Evolutionary conservation across 2,797 vertebrate genomes (phyloP), one percentile per base, ranked within the genome.

Genomic region (Sebastes nivosus): DNA sequence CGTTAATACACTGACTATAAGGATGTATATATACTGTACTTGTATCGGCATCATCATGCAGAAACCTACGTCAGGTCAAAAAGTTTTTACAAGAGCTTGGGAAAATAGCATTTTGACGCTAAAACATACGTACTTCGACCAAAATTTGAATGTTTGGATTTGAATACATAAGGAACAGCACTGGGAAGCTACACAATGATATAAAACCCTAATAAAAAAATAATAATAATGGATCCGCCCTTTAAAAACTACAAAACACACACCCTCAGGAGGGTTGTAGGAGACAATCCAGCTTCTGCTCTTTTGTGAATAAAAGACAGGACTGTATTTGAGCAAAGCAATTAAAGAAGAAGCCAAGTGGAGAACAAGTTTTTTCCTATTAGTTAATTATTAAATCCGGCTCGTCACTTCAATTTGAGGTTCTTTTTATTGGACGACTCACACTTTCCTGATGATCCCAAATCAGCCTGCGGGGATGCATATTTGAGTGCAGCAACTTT

Each of bases 401-500:
- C 77, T 74, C 54, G 24, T 81, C 32, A 74, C 46, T 50, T 81
- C 25, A 77, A n/a, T 76, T 79, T 90, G 69, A 38, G 65, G 67
- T 74, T 82, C 2, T 64, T 30, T 85, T 82, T 67, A 80, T n/a
- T 70, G 59, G 63, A 77, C 55, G 55, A 79, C 71, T 87, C 72
- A 80, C 77, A 38, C 67, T 84, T 87, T 79, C 80, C 84, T 72
- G 75, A 85, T 81, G 67, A 36, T 22, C 9, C 22, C 42, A 13
- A 54, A 55, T 16, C 32, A 59, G 59, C 84, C 73, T 24, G 1
- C 12, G 1, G 84, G 71, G 59, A 77, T 67, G 71, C 87, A 84
- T 92, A 55, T 58, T 79, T 91, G 80, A 76, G 83, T 76, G 81
- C 76, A 69, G 36, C 42, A 71, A 67, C 57, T 8, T 42, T 87